Evolutionary conservation across 2,113 vertebrate species (phyloP).

Genomic region (Baryphthengus martii): DNA sequence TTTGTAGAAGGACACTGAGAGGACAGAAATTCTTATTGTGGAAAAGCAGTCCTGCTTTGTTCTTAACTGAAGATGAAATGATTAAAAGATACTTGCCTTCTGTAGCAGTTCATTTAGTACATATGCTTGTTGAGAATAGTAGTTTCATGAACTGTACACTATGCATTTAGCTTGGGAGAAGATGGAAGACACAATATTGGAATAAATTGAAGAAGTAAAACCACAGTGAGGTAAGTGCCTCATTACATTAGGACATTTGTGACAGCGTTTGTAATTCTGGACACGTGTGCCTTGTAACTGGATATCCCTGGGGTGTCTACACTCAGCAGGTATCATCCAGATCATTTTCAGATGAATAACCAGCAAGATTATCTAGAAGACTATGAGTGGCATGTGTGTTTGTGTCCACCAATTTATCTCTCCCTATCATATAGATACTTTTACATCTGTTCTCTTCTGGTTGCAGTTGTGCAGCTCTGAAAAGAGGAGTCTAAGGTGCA

Average conservation of each 20-base stretch:
- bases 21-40: not conserved
- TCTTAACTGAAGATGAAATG: not conserved
- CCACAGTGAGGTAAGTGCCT: not conserved
- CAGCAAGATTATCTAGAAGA: not conserved
- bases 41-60: not conserved
- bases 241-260: not conserved
- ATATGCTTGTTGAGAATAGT: not conserved
- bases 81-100: not conserved
- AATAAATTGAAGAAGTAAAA: not conserved
- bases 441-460: not conserved
- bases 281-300: not conserved
- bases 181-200: not conserved
- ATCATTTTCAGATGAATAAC: not conserved
- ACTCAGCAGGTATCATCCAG: not conserved
- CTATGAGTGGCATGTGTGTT: not conserved
- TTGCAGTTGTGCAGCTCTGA: not conserved
- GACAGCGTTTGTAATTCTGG: not conserved
- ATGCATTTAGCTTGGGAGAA: not conserved
- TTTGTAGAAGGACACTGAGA: not conserved
- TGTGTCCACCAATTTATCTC: not conserved
- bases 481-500: not conserved
- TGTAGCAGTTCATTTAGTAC: not conserved
- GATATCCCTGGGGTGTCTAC: not conserved
- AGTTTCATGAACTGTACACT: not conserved
- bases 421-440: not conserved